Conservation (phyloP, 23 tunicate genomes). For the Ciona savignyi region DNA sequence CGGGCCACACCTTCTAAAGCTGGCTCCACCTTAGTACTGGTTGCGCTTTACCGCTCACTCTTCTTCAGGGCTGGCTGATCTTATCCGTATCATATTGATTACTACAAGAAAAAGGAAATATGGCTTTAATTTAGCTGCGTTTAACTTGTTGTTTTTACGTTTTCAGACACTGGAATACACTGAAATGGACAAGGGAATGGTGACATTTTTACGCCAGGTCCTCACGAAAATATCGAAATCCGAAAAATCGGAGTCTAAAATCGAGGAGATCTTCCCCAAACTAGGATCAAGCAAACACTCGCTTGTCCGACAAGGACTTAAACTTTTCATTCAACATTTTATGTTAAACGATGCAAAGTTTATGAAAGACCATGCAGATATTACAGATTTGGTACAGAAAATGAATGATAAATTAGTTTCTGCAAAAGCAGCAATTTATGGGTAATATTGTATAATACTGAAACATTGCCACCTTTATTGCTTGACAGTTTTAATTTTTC, state of each 20-base stretch:
- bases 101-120: no score
- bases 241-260: neutral
- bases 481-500: no score
- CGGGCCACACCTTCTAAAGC: no score
- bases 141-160: no score
- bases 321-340: slow-evolving; percentile 61
- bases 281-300: slow-evolving; percentile 10
- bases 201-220: slow-evolving; percentile 41
- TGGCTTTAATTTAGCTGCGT: no score
- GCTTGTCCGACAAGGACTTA: slow-evolving; percentile 32
- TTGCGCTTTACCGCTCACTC: no score
- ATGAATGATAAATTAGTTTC: slow-evolving; percentile 28
- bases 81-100: neutral
- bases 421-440: no score
- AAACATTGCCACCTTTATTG: no score
- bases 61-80: no score
- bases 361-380: slow-evolving; percentile 20
- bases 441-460: no score
- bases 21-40: no score
- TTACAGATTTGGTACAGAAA: slow-evolving; percentile 6
- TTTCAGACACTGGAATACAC: slow-evolving; percentile 43
- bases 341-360: slow-evolving; percentile 49
- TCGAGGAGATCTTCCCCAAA: slow-evolving; percentile 13
- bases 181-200: slow-evolving; percentile 41
- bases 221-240: slow-evolving; percentile 7